Conservation (phyloP, 2,797 vertebrate species). For the Enteromius paludinosus region DNA sequence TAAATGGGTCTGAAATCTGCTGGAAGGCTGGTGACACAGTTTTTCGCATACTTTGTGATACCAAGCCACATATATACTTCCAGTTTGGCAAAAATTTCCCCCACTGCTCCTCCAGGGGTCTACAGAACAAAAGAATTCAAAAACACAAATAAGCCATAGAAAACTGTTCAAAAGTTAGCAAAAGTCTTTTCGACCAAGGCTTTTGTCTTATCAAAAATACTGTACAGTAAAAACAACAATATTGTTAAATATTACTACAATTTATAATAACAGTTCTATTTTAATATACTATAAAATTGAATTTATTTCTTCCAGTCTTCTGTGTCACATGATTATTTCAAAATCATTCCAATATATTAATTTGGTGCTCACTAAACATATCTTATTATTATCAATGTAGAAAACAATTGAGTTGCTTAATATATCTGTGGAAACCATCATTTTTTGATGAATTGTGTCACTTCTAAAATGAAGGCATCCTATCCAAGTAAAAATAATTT, state of each 20-base stretch:
- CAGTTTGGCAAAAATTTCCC: constrained; percentile 89
- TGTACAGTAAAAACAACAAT: background rate
- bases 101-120: constrained; percentile 82
- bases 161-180: background rate
- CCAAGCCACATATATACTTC: constrained; percentile 94
- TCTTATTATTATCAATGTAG: too few species aligned
- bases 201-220: background rate
- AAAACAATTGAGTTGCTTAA: too few species aligned
- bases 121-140: constrained; percentile 60
- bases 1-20: constrained; percentile 83
- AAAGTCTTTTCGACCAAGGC: background rate
- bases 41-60: constrained; percentile 85
- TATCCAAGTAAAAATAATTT: too few species aligned
- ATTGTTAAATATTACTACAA: background rate
- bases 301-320: too few species aligned
- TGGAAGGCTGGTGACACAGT: constrained; percentile 81
- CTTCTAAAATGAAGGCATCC: too few species aligned
- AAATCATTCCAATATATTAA: too few species aligned
- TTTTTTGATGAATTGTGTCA: too few species aligned
- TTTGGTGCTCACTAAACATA: too few species aligned
- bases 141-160: background rate
- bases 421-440: too few species aligned
- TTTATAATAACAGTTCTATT: too few species aligned
- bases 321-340: too few species aligned
- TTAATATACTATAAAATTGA: too few species aligned